Evolutionary conservation across 1,140 invertebrate genomes (phyloP), one percentile per base, ranked within the genome.

Genomic region (Zaprionus kolodkinae): DNA sequence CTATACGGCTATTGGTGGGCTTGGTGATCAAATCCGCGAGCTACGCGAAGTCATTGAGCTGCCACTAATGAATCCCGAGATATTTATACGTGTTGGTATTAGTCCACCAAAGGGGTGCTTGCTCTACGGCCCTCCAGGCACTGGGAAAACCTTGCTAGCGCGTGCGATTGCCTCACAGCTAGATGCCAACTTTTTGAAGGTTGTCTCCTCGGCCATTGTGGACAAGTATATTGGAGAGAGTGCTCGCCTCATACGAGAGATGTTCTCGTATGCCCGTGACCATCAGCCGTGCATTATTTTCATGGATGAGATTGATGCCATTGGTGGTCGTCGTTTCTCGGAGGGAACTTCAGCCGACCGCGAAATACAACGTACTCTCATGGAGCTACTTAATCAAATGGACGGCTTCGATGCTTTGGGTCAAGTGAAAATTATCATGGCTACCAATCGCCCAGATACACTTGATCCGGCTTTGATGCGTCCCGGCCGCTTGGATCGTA

Each of bases 241-340:
- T 55, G 99, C 99, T 2, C 95, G 99, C 70, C 99, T 99, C 98
- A 99, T 99, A 1, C 94, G 99, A 76, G 99, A 99, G 93, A 93
- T 99, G 45, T 99, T 99, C 93, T 98, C 99, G 94, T 99, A 99
- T 98, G 99, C 99, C 55, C 95, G 99, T 48, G 99, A 97, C 80
- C 99, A 99, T 93, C 99, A 99, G 93, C 99, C 99, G 3, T 99
- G 99, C 93, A 95, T 99, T 2, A 99, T 99, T 69, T 99, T 99
- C 94, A 99, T 99, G 94, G 99, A 99, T 94, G 99, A 99, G 95
- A 99, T 99, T 91, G 99, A 99, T 94, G 99, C 99, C 43, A 99
- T 99, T 90, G 99, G 99, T 76, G 98, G 99, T 52, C 98, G 99
- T 27, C 94, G 94, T 57, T 99, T 99, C 93, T 99, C 99, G 90